Base-by-base conservation (phyloP, 2,888 invertebrate species). In the Leptinotarsa rubiginosa region DNA sequence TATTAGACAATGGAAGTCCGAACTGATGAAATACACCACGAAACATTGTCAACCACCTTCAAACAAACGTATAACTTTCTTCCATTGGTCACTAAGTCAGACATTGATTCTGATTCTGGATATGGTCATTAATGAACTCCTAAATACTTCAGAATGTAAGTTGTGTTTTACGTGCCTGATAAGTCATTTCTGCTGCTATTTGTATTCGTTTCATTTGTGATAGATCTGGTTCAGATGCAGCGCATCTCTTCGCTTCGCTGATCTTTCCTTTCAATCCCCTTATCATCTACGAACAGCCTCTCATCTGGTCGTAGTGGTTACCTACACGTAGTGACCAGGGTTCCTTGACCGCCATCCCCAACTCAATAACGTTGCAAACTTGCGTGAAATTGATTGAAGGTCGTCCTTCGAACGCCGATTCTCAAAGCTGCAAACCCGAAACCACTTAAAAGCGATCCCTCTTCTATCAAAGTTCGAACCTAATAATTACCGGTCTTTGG, bases 401-500 rank as follows among this genome's bases (percentile, higher is more conserved):
- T 56, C 56, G 56, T 56, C 69, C 47, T 22, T 12, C 62, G 62
- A 31, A 62, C 62, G 13, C 16, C 62, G 62, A 62, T 62, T 62
- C 62, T 41, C 41, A n/a, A 62, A 62, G 31, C 62, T 72, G 31
- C 67, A 65, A 13, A 22, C 70, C 65, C 70, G 64, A 69, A 71
- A 69, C 69, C 65, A 71, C 72, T 62, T 64, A 62, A 74, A 71
- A 69, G 52, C 71, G 25, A 66, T 56, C 47, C 69, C 69, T 54
- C 31, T 15, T 69, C 73, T 41, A 69, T 72, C 68, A 71, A 71
- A 71, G 68, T 71, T 69, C 69, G 47, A 56, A 64, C 25, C 71
- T 49, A 68, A 74, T 74, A 68, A 74, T 70, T 74, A 56, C 65
- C 62, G 74, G 64, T 52, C 65, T 65, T 62, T 62, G 25, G 62